These are phyloP conservation scores for Melanostoma mellinum DNA, from an alignment of 2,888 invertebrate species.

Conservation along the genomic window DNA sequence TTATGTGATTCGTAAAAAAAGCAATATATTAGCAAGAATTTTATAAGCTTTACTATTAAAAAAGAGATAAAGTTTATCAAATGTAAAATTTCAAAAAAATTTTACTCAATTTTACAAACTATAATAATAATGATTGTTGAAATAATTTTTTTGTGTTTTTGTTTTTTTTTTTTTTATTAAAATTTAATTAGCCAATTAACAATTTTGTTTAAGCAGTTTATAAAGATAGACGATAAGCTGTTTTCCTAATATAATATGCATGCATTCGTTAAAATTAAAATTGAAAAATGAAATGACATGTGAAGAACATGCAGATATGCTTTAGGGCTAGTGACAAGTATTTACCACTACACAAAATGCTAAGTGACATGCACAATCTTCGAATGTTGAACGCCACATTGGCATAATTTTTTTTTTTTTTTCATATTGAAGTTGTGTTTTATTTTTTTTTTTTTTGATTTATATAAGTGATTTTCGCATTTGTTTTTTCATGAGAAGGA, in stretches of 20 bases:
- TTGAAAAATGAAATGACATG: conserved; percentile 52
- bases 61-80: conserved; percentile 65
- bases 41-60: conserved; percentile 13
- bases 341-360: conserved; percentile 41
- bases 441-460: conserved; percentile 26
- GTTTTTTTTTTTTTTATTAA: conserved; percentile 52
- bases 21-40: conserved; percentile 59
- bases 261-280: conserved; percentile 32
- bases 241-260: conserved; percentile 52
- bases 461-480: conserved; percentile 81
- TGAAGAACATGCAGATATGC: conserved; percentile 64
- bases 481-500: conserved; percentile 75
- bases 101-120: conserved; percentile 68
- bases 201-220: conserved; percentile 64
- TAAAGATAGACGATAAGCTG: conserved; percentile 66
- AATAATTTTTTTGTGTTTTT: conserved; percentile 60
- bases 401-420: conserved; percentile 29
- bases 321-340: conserved; percentile 53
- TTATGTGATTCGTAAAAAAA: conserved; percentile 74
- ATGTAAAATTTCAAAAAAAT: conserved; percentile 58
- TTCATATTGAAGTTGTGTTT: conserved; percentile 42
- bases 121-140: conserved; percentile 62
- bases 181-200: conserved; percentile 69
- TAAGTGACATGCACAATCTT: conserved; percentile 51
- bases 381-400: conserved; percentile 52